Evolutionary conservation across 1,140 invertebrate species (phyloP), one percentile per base, ranked within the genome.

Genomic region (Caenorhabditis elegans): DNA sequence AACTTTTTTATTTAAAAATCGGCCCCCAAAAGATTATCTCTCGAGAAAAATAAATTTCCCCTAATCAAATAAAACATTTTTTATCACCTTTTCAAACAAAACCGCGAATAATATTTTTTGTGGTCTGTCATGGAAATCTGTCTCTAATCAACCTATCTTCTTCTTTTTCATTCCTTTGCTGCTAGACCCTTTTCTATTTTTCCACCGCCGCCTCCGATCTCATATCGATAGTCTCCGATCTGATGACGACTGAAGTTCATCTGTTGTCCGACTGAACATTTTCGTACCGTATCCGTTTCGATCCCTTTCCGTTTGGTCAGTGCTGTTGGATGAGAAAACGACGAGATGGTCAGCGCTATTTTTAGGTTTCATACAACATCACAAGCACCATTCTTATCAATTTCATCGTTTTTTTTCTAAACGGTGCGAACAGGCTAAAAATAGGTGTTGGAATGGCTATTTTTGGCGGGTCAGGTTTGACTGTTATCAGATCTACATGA

Each of bases 221-320:
- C 60, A n/a, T 39, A 70, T 70, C 60, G 60, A 70, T 70, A 70
- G n/a, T 70, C 60, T 70, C 60, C 60, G 60, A 39, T 70, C 60
- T 70, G 60, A 70, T 70, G 60, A 70, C 60, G 60, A 70, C 60
- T 39, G 60, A 70, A 70, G 60, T 70, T 70, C 60, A 70, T 70
- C 28, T 70, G 60, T 70, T 70, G 60, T 70, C 60, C 60, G 60
- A 70, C 22, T 13, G 34, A 70, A 70, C 60, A 31, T 39, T 70
- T 43, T 70, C 17, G 53, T 60, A 34, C 34, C 31, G 53, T 60
- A 60, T 70, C 60, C 34, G 22, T 17, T 39, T 24, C n/a, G 34
- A 70, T 70, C 60, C 34, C 60, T 22, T 10, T 24, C 53, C 53
- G 17, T 34, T 39, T 53, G 34, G 60, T 43, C 26, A 31, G 13